These are phyloP conservation scores for Hydrocynus forskahlii DNA, from an alignment of 2,797 vertebrate species.

Conservation along the genomic window DNA sequence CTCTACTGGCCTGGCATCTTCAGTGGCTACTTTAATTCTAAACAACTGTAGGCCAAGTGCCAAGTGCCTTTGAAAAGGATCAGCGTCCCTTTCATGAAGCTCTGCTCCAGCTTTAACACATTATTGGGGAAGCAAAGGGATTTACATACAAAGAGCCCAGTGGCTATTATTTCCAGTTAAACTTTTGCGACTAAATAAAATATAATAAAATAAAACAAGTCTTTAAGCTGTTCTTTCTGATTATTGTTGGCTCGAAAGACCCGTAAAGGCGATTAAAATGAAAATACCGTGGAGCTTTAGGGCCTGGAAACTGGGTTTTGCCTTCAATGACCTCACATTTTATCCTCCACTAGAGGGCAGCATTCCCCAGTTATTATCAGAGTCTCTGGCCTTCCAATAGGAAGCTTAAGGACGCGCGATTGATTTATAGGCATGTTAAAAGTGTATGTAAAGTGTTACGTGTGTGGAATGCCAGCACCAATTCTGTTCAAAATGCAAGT, in stretches of 20 bases:
- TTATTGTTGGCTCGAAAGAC: background rate
- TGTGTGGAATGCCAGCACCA: conserved; percentile 15
- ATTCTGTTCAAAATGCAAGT: no score
- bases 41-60: background rate
- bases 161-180: background rate
- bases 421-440: background rate
- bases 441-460: conserved; percentile 30
- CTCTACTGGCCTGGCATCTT: background rate
- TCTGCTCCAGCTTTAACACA: background rate
- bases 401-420: background rate
- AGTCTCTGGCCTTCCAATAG: no score
- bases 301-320: background rate
- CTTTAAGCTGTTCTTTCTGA: background rate
- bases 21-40: background rate
- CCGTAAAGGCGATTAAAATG: no score
- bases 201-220: background rate
- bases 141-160: background rate
- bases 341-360: conserved; percentile 31
- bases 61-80: background rate
- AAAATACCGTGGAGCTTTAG: background rate
- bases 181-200: background rate
- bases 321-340: background rate
- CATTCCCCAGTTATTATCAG: background rate
- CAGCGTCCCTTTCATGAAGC: background rate
- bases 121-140: background rate